phyloP scores from a whole-genome alignment of 2,797 vertebrate genomes.

The Euthynnus affinis region DNA sequence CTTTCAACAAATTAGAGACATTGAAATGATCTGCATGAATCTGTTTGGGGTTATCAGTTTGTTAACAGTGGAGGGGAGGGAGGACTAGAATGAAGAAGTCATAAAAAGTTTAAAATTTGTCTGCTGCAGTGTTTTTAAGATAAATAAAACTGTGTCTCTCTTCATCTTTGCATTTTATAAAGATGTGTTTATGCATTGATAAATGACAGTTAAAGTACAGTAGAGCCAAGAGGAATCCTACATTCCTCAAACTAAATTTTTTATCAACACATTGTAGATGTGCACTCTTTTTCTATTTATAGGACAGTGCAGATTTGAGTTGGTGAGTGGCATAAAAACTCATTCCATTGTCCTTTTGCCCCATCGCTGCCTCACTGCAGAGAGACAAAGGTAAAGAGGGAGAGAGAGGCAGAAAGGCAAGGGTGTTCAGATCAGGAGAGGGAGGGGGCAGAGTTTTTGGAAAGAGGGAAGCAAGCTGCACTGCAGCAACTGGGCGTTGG shows the following conservation, averaged over 20 bases:
- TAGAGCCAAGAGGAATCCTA: background rate
- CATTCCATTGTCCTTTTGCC: conserved; percentile 33
- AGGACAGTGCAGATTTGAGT: conserved; percentile 36
- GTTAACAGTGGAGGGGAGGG: background rate
- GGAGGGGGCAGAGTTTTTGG: conserved; percentile 62
- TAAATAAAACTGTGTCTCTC: background rate
- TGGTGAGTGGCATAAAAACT: conserved; percentile 23
- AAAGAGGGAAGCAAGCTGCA: conserved; percentile 74
- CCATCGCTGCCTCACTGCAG: conserved; percentile 65
- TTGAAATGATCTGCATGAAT: conserved; percentile 28
- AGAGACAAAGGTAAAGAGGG: conserved; percentile 45
- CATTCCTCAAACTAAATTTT: background rate
- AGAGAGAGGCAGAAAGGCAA: conserved; percentile 32
- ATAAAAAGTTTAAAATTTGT: conserved; percentile 8
- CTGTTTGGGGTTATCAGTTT: conserved; percentile 13
- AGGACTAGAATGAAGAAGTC: background rate
- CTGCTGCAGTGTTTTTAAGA: conserved; percentile 32
- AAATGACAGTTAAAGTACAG: background rate
- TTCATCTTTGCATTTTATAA: background rate
- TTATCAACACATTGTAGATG: conserved; percentile 14
- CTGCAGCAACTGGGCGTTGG: conserved; percentile 86
- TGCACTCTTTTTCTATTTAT: background rate
- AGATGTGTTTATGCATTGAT: background rate
- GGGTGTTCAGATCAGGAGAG: conserved; percentile 46
- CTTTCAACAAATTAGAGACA: conserved; percentile 27